Evolutionary conservation across 2,797 vertebrate species (phyloP).

Genomic region (Hoplostethus mediterraneus): DNA sequence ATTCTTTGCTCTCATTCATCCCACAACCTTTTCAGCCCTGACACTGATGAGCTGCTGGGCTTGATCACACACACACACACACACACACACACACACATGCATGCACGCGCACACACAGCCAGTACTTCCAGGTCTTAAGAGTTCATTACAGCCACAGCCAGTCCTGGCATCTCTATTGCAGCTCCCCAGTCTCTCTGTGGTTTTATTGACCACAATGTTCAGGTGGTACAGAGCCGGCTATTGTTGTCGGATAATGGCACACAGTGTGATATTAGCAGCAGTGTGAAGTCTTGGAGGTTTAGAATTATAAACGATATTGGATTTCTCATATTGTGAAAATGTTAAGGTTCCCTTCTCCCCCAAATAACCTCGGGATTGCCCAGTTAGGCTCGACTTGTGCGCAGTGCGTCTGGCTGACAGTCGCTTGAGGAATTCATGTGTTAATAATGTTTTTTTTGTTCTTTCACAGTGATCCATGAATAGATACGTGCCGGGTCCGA

Average conservation of each 20-base stretch:
- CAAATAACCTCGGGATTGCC: constrained; percentile 42
- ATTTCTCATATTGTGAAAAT: constrained; percentile 73
- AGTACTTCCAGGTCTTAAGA: constrained; percentile 57
- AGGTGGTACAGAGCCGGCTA: constrained; percentile 61
- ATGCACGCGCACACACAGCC: constrained; percentile 5
- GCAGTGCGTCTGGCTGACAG: constrained; percentile 5
- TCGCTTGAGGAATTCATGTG: constrained; percentile 36
- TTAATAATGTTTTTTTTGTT: too few species aligned
- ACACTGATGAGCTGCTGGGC: constrained; percentile 97
- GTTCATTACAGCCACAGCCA: constrained; percentile 74
- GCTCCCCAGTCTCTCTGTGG: constrained; percentile 54
- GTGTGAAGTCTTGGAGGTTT: constrained; percentile 42
- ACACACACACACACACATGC: constrained; percentile 34
- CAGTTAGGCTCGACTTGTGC: constrained; percentile 28
- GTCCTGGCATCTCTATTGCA: constrained; percentile 62
- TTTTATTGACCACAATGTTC: constrained; percentile 71
- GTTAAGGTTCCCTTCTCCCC: constrained; percentile 54
- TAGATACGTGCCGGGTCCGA: too few species aligned
- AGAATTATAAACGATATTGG: constrained; percentile 65
- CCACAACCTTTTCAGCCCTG: constrained; percentile 96
- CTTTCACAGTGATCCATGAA: too few species aligned
- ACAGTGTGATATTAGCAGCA: constrained; percentile 65
- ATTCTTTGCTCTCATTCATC: constrained; percentile 98
- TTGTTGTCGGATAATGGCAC: constrained; percentile 71
- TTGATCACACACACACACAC: constrained; percentile 69